Evolutionary conservation across 1,140 invertebrate species (phyloP).

Genomic region (Reticulitermes speratus): DNA sequence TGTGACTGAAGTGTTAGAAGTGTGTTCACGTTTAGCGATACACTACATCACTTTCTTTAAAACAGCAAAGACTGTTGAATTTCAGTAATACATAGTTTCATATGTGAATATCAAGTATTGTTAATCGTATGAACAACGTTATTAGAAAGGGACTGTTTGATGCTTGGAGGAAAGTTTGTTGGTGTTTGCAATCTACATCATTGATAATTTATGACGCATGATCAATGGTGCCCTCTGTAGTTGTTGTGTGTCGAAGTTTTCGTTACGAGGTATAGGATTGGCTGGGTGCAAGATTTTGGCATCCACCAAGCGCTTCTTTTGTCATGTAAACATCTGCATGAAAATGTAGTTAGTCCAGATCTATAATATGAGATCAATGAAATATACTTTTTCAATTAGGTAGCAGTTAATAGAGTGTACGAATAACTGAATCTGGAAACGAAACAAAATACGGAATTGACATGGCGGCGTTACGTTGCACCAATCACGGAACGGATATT

Average conservation of each 20-base stretch:
- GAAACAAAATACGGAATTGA: constrained; percentile 46
- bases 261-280: constrained; percentile 45
- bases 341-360: not conserved
- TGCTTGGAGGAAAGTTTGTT: not conserved
- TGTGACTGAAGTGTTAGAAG: too few relatives aligned
- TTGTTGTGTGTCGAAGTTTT: constrained; percentile 38
- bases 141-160: too few relatives aligned
- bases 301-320: constrained; percentile 33
- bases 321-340: constrained; percentile 29
- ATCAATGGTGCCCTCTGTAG: constrained; percentile 44
- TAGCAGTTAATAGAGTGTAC: not conserved
- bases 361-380: not conserved
- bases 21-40: too few relatives aligned
- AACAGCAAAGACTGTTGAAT: too few relatives aligned
- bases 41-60: too few relatives aligned
- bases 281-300: constrained; percentile 35
- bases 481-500: constrained; percentile 60
- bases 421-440: not conserved
- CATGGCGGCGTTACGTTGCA: constrained; percentile 59
- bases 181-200: not conserved
- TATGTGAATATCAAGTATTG: too few relatives aligned
- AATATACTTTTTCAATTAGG: not conserved
- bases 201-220: not conserved
- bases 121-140: too few relatives aligned
- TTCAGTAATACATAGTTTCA: too few relatives aligned